These are phyloP conservation scores for Aplysia californica DNA, from an alignment of 1,140 invertebrate genomes.

Conservation along the genomic window DNA sequence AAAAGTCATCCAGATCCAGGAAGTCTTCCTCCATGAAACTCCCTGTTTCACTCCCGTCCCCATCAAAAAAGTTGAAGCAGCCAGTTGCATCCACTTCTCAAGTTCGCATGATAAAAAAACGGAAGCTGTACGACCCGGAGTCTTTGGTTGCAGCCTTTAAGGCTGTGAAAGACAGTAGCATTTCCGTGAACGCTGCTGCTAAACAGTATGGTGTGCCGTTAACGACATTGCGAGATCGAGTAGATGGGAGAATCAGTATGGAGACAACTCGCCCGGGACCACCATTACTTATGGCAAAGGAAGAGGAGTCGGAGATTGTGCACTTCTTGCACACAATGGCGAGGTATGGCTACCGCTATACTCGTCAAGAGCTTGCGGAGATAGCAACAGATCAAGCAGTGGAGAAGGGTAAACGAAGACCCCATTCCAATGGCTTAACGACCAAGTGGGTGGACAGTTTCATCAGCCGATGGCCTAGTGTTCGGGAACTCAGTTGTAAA, in stretches of 20 bases:
- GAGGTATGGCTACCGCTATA: conserved; percentile 24
- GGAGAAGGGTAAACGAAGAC: conserved; percentile 18
- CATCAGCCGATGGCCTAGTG: conserved; percentile 19
- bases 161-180: conserved; percentile 27
- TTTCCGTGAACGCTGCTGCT: conserved; percentile 27
- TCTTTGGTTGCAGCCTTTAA: conserved; percentile 19
- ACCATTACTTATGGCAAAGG: conserved; percentile 18
- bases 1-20: conserved; percentile 4
- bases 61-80: background rate
- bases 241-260: conserved; percentile 26
- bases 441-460: conserved; percentile 31
- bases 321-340: conserved; percentile 23
- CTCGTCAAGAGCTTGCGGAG: conserved; percentile 18
- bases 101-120: conserved; percentile 72
- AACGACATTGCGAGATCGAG: conserved; percentile 21
- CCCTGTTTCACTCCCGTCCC: background rate
- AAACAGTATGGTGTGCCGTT: conserved; percentile 26
- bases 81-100: background rate
- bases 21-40: conserved; percentile 2
- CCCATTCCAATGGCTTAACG: conserved; percentile 13
- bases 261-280: conserved; percentile 26
- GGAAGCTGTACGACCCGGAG: conserved; percentile 12
- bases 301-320: conserved; percentile 26
- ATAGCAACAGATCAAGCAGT: conserved; percentile 25
- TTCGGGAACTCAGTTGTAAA: conserved; percentile 23